phyloP scores from a whole-genome alignment of 2,797 vertebrate species.

The Lepilemur septentrionalis region DNA sequence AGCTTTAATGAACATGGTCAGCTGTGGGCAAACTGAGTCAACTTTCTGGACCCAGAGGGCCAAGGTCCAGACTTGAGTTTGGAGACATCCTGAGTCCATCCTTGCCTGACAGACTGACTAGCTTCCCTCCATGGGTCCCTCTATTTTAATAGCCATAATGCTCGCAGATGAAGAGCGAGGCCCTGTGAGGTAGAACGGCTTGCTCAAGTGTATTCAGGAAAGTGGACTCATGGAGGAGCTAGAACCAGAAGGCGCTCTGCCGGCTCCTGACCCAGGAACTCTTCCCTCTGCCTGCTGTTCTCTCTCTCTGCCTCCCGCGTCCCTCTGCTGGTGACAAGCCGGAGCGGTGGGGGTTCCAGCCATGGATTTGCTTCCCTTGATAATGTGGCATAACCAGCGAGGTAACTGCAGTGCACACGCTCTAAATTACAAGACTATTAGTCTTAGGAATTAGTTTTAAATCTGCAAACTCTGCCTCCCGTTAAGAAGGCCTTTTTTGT shows the following conservation, averaged over 20 bases:
- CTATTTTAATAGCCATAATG: not conserved
- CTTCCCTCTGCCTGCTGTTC: not conserved
- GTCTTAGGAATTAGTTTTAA: slow-evolving; percentile 46
- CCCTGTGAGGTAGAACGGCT: not conserved
- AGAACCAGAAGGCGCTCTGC: not conserved
- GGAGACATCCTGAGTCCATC: not conserved
- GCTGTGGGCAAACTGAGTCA: not conserved
- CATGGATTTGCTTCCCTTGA: not conserved
- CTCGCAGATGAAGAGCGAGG: not conserved
- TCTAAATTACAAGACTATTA: slow-evolving; percentile 36
- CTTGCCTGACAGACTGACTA: not conserved
- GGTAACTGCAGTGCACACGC: not conserved
- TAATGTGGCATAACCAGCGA: slow-evolving; percentile 26
- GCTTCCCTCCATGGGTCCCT: not conserved
- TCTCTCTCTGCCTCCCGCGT: not conserved
- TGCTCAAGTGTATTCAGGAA: accelerated
- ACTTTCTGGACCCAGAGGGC: not conserved
- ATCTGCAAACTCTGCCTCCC: slow-evolving; percentile 3
- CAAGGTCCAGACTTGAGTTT: not conserved
- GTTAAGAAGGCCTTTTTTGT: not conserved
- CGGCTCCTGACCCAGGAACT: not conserved
- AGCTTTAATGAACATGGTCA: not conserved
- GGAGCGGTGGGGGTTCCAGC: not conserved
- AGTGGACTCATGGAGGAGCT: too few relatives aligned
- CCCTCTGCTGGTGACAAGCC: not conserved